Evolutionary conservation across 2,797 vertebrate species (phyloP).

Genomic region (Cuculus canorus): DNA sequence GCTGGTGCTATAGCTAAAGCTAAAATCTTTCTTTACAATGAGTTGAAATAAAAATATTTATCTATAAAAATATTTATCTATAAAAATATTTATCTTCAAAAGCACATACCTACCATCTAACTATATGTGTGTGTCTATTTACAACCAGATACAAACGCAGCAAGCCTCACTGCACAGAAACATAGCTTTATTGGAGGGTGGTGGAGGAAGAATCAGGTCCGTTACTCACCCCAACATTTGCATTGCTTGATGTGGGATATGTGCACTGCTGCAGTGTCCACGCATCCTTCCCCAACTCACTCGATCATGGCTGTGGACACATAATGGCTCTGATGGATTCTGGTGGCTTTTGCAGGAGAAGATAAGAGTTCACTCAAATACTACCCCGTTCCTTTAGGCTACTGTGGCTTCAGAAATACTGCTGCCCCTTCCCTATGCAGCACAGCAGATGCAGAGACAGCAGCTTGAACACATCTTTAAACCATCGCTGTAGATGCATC

Average conservation of each 20-base stretch:
- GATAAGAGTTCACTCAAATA: not conserved
- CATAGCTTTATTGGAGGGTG: not conserved
- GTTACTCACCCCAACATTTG: not conserved
- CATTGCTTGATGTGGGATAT: not conserved
- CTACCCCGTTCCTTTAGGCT: not conserved
- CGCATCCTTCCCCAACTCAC: fast-evolving
- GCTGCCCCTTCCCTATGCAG: not conserved
- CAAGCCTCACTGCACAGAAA: not conserved
- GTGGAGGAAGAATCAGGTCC: not conserved
- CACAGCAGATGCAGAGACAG: not conserved
- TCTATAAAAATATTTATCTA: not conserved
- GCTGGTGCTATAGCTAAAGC: not conserved
- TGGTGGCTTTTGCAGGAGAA: not conserved
- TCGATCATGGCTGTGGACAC: not conserved
- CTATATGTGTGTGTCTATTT: not conserved
- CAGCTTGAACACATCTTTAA: not conserved
- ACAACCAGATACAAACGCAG: not conserved
- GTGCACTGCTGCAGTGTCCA: not conserved
- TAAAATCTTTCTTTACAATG: not conserved
- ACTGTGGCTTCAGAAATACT: not conserved
- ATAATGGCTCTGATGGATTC: not conserved
- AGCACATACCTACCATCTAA: not conserved
- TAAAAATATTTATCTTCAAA: no score
- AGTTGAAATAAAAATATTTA: not conserved
- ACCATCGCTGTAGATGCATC: not conserved